A percentile compares a stretch with the other conserved stretches of the same genome.
These are phyloP conservation scores for Pterophyllum scalare DNA, from an alignment of 2,113 vertebrate genomes.

Conservation along the genomic window DNA sequence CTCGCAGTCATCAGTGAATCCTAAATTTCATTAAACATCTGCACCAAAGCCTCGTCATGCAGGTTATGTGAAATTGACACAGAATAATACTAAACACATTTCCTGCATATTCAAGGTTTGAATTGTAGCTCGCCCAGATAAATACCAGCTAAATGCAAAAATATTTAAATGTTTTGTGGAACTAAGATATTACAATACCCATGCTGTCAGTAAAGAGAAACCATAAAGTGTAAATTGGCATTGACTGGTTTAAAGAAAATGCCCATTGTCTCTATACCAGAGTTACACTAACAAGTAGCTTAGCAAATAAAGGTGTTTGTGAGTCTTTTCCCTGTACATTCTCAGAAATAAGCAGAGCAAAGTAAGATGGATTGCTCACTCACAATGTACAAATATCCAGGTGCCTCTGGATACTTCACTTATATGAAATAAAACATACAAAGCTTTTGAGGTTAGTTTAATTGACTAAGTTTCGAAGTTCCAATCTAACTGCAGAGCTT, in stretches of 20 bases:
- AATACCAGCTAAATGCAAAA: not conserved
- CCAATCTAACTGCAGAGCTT: constrained; percentile 11
- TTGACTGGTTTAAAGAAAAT: not conserved
- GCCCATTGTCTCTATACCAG: not conserved
- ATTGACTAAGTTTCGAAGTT: constrained; percentile 19
- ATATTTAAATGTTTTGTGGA: not conserved
- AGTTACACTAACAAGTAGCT: not conserved
- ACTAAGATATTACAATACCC: not conserved
- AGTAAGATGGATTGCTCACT: constrained; percentile 25
- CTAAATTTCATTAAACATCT: too few species aligned
- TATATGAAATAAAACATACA: constrained; percentile 16
- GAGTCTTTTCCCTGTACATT: not conserved
- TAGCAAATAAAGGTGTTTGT: not conserved
- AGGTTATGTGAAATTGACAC: too few species aligned
- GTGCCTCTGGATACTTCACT: constrained; percentile 10
- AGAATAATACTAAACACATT: not conserved
- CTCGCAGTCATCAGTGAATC: too few species aligned
- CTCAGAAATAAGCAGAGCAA: not conserved
- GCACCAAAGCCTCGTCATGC: too few species aligned
- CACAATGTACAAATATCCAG: not conserved
- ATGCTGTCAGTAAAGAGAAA: not conserved
- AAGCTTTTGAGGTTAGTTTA: constrained; percentile 15
- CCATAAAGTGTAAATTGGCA: not conserved
- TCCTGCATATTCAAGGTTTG: not conserved
- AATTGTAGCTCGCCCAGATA: not conserved